A percentile compares a stretch with the other conserved stretches of the same genome.
Evolutionary conservation across 2,888 invertebrate genomes (phyloP).

Genomic region (Drosophila prolongata): DNA sequence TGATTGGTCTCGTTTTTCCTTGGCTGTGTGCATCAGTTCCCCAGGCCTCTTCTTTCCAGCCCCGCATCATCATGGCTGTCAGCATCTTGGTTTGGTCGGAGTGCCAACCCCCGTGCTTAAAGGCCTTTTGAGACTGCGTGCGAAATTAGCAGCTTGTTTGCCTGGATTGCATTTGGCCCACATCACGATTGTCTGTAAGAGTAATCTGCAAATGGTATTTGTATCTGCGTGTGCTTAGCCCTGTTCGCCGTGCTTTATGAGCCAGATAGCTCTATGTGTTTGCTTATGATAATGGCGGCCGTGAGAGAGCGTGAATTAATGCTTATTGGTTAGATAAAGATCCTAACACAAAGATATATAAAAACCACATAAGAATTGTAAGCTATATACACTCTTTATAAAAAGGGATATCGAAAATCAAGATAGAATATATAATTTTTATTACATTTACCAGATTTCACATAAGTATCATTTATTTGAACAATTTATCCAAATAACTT

Average conservation of each 20-base stretch:
- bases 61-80: constrained; percentile 42
- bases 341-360: constrained; percentile 16
- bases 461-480: too few relatives aligned
- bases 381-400: background rate
- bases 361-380: background rate
- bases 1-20: constrained; percentile 38
- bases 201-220: constrained; percentile 10
- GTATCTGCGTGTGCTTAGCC: constrained; percentile 4
- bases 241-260: constrained; percentile 29
- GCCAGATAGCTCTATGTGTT: constrained; percentile 33
- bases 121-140: constrained; percentile 72
- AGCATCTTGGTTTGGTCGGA: constrained; percentile 29
- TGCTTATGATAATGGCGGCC: constrained; percentile 51
- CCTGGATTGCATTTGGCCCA: constrained; percentile 41
- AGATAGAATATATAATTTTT: too few relatives aligned
- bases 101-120: constrained; percentile 46
- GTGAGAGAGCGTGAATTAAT: constrained; percentile 41
- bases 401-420: background rate
- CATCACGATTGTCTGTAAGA: constrained; percentile 34
- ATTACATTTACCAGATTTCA: too few relatives aligned
- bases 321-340: constrained; percentile 36
- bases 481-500: too few relatives aligned
- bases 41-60: constrained; percentile 29
- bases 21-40: constrained; percentile 35
- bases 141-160: constrained; percentile 77